A percentile compares a stretch with the other conserved stretches of the same genome.
Evolutionary conservation across 2,113 vertebrate species (phyloP).

Genomic region (Cygnus atratus): DNA sequence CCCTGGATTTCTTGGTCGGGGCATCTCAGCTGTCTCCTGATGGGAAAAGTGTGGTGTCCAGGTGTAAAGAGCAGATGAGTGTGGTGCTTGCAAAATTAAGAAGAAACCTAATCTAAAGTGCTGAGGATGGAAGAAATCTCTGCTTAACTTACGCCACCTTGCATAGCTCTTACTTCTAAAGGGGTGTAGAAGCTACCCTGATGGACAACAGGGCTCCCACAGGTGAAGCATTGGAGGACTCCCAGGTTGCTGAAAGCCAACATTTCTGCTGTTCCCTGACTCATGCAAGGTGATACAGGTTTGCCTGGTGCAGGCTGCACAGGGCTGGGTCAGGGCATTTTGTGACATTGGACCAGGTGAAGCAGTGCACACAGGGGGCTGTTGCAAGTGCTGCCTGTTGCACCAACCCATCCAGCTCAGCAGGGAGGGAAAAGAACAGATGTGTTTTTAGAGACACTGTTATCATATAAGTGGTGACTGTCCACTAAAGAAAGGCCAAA

Average conservation of each 20-base stretch:
- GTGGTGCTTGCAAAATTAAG: background rate
- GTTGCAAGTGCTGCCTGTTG: background rate
- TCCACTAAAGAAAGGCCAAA: background rate
- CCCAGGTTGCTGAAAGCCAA: background rate
- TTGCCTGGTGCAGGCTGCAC: background rate
- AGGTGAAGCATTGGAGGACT: background rate
- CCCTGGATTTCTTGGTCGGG: background rate
- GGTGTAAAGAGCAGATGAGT: background rate
- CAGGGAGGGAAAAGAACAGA: background rate
- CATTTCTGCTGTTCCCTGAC: background rate
- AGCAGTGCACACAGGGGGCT: background rate
- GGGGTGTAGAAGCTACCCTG: background rate
- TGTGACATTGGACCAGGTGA: accelerated
- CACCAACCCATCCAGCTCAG: background rate
- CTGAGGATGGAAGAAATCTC: background rate
- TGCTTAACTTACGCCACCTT: background rate
- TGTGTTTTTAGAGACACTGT: background rate
- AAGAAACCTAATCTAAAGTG: background rate
- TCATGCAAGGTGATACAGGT: background rate
- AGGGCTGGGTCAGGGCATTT: background rate
- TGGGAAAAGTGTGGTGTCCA: background rate
- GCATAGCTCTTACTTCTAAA: accelerated
- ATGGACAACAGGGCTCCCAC: background rate
- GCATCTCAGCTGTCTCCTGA: accelerated
- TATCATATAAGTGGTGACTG: background rate